Conservation (phyloP, 2,888 invertebrate genomes). For the Brenthis ino region DNA sequence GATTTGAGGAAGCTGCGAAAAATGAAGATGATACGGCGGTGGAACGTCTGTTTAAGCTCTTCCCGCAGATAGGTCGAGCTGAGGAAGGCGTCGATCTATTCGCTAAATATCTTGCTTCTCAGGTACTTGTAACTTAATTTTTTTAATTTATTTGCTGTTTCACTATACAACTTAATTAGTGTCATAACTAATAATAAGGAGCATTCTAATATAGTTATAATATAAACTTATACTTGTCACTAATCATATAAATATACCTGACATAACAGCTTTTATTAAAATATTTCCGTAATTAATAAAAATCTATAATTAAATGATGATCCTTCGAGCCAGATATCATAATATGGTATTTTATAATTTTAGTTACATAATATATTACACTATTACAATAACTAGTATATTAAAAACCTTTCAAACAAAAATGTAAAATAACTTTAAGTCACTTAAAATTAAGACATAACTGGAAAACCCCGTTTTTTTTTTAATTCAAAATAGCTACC, state of each 20-base stretch:
- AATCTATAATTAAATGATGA: neutral
- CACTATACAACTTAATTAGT: neutral
- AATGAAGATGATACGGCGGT: slow-evolving; percentile 94
- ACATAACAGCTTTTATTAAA: too few species aligned
- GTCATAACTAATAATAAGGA: neutral
- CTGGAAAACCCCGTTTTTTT: too few species aligned
- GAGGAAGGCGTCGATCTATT: slow-evolving; percentile 94
- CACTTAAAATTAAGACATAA: too few species aligned
- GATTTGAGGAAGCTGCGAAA: slow-evolving; percentile 95
- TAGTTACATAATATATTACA: too few species aligned
- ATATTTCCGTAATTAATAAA: too few species aligned
- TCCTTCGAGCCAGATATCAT: neutral
- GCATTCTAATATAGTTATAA: too few species aligned
- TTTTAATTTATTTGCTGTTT: neutral
- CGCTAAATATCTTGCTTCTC: slow-evolving; percentile 91
- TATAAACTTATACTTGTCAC: too few species aligned
- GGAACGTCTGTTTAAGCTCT: slow-evolving; percentile 97
- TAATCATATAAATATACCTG: too few species aligned
- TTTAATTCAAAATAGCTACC: too few species aligned
- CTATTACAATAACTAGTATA: too few species aligned
- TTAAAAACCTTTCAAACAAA: too few species aligned
- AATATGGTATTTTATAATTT: neutral
- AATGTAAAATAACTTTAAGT: too few species aligned
- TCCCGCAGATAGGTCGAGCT: slow-evolving; percentile 95
- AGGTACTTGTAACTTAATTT: slow-evolving; percentile 71